A percentile compares a stretch with the other conserved stretches of the same genome.
Conservation (phyloP, 2,113 vertebrate genomes). For the Trematomus loennbergii region DNA sequence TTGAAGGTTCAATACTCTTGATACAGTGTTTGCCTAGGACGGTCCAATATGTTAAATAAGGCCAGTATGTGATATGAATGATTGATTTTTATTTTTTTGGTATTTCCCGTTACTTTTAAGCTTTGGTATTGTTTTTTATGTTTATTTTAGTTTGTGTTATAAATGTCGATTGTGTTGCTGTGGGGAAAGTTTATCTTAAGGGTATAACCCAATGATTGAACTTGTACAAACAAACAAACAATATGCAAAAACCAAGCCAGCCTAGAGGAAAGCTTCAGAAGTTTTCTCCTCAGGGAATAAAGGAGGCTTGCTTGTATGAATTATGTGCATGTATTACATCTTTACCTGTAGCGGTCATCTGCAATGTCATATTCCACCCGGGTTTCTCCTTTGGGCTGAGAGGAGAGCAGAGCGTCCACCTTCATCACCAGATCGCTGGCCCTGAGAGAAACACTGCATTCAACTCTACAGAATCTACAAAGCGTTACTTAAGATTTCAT, state of each 20-base stretch:
- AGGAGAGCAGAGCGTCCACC: slow-evolving; percentile 94
- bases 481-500: neutral
- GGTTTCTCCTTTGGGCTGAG: slow-evolving; percentile 95
- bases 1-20: neutral
- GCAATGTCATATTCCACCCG: slow-evolving; percentile 91
- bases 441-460: slow-evolving; percentile 72
- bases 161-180: neutral
- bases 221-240: too few species aligned
- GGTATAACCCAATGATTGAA: too few species aligned
- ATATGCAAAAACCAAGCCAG: too few species aligned
- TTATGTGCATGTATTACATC: neutral
- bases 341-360: slow-evolving; percentile 93
- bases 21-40: neutral
- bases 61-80: neutral
- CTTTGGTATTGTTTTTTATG: too few species aligned
- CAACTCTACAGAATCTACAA: neutral
- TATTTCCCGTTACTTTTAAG: too few species aligned
- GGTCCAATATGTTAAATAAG: neutral
- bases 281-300: neutral
- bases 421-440: slow-evolving; percentile 98
- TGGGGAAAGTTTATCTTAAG: too few species aligned
- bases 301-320: neutral
- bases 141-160: too few species aligned
- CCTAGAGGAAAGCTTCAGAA: neutral
- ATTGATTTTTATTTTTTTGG: too few species aligned